Evolutionary conservation across 2,797 vertebrate genomes (phyloP).

Genomic region (Aeoliscus strigatus): DNA sequence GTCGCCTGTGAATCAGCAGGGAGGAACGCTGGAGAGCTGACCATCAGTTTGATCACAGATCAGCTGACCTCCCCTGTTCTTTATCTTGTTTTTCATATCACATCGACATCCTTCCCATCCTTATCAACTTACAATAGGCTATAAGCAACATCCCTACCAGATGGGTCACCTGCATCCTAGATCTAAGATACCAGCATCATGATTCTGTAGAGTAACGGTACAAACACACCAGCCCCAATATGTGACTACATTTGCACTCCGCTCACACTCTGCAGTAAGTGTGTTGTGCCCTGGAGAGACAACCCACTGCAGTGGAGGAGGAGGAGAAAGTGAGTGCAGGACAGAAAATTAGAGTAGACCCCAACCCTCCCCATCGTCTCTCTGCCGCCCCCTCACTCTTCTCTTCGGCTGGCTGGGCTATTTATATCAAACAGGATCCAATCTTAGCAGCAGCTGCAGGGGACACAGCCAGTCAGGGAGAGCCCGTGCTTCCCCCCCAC

Average conservation of each 20-base stretch:
- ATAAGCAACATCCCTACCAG: too few relatives aligned
- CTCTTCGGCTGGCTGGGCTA: slow-evolving; percentile 56
- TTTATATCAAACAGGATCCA: slow-evolving; percentile 74
- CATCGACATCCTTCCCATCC: slow-evolving; percentile 1
- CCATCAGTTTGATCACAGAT: too few relatives aligned
- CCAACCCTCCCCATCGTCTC: slow-evolving; percentile 7
- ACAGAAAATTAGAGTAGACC: slow-evolving; percentile 31
- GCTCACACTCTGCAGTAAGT: slow-evolving; percentile 31
- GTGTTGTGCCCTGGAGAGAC: slow-evolving; percentile 25
- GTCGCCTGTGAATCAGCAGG: slow-evolving; percentile 19
- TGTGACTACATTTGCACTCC: slow-evolving; percentile 4
- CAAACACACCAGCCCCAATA: slow-evolving; percentile 2
- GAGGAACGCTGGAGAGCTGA: neutral
- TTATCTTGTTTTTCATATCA: too few relatives aligned
- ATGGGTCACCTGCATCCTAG: too few relatives aligned
- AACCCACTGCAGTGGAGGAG: slow-evolving; percentile 51
- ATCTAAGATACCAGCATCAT: too few relatives aligned
- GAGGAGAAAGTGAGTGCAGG: slow-evolving; percentile 18
- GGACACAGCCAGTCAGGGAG: slow-evolving; percentile 68
- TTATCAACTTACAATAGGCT: too few relatives aligned
- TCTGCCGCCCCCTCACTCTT: slow-evolving; percentile 16
- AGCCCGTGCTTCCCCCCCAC: slow-evolving; percentile 59
- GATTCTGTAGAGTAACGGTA: too few relatives aligned
- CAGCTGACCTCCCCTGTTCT: too few relatives aligned
- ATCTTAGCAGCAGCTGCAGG: slow-evolving; percentile 69